Evolutionary conservation across 2,888 invertebrate species (phyloP).

Genomic region (Caenorhabditis sp.): DNA sequence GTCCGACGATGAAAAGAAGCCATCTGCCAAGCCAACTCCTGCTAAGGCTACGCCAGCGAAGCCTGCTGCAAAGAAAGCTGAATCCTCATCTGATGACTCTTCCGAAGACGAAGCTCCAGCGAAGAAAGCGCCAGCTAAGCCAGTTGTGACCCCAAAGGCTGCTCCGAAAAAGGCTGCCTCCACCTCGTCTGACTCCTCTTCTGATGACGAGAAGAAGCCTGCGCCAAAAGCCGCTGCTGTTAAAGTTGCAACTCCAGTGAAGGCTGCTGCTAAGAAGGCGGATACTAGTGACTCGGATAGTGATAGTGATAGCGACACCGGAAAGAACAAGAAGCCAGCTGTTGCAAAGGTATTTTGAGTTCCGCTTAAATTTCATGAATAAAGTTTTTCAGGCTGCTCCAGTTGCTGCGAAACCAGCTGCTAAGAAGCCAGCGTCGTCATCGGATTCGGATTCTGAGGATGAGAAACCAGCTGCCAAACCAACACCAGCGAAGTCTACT

Average conservation of each 20-base stretch:
- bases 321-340: conserved; percentile 28
- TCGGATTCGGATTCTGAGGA: conserved; percentile 51
- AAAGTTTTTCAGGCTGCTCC: conserved; percentile 2
- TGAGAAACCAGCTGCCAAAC: conserved; percentile 39
- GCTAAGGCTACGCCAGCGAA: too few relatives aligned
- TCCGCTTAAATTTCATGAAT: not conserved
- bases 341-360: not conserved
- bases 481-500: conserved; percentile 45
- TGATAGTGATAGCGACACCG: conserved; percentile 57
- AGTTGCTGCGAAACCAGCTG: conserved; percentile 40
- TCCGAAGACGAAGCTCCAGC: conserved; percentile 66
- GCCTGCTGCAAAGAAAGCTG: conserved; percentile 65
- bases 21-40: too few relatives aligned
- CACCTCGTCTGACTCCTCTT: conserved; percentile 49
- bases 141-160: conserved; percentile 15
- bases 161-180: conserved; percentile 50
- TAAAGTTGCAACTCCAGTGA: conserved; percentile 49
- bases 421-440: not conserved
- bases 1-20: conserved; percentile 62
- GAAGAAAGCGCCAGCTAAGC: conserved; percentile 45
- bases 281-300: conserved; percentile 26
- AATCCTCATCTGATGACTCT: conserved; percentile 62
- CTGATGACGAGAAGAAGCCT: conserved; percentile 54
- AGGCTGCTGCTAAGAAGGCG: conserved; percentile 47
- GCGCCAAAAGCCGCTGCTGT: conserved; percentile 42